These are phyloP conservation scores for Falco biarmicus DNA, from an alignment of 2,797 vertebrate genomes.

Conservation along the genomic window DNA sequence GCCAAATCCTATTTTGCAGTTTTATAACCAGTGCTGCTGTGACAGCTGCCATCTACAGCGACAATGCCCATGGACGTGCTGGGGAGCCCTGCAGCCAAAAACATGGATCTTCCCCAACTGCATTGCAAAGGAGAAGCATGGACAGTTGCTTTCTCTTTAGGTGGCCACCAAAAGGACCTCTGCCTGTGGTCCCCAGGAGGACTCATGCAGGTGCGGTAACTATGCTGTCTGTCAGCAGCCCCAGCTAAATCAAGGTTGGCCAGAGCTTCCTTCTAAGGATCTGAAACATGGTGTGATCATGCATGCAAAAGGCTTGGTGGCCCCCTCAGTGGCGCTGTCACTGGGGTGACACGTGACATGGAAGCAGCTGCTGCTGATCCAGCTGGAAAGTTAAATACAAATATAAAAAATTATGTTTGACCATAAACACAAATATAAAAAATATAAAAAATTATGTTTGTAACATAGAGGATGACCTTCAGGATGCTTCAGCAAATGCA, in stretches of 20 bases:
- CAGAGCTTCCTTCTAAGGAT: background rate
- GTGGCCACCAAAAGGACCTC: background rate
- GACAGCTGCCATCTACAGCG: rapidly evolving
- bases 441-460: background rate
- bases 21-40: background rate
- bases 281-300: rapidly evolving
- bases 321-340: background rate
- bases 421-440: too few species aligned
- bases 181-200: background rate
- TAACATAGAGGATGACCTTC: background rate
- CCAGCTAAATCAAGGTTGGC: background rate
- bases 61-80: rapidly evolving
- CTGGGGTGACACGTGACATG: background rate
- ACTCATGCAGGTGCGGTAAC: background rate
- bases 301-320: background rate
- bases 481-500: background rate
- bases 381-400: background rate
- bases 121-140: background rate
- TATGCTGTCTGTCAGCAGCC: rapidly evolving
- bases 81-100: background rate
- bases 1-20: background rate
- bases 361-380: background rate
- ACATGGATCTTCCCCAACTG: rapidly evolving
- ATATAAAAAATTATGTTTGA: background rate
- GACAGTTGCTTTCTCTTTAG: background rate